A percentile compares a stretch with the other conserved stretches of the same genome.
phyloP scores from a whole-genome alignment of 2,113 vertebrate genomes.

The Centropus unirufus region DNA sequence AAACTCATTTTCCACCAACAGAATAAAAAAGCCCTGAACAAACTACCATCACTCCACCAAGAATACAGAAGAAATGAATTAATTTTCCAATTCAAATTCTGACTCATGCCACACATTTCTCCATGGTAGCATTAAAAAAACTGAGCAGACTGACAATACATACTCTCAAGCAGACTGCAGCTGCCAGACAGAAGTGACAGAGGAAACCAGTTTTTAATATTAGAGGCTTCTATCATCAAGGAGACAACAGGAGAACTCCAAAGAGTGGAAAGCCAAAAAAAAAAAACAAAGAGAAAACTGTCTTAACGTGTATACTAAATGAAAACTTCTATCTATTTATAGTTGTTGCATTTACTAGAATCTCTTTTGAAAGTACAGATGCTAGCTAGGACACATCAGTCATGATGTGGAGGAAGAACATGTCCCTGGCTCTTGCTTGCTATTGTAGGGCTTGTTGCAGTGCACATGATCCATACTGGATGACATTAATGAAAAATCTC shows the following conservation, averaged over 20 bases:
- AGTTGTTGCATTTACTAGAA: neutral
- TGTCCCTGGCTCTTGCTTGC: neutral
- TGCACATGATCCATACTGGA: too few relatives aligned
- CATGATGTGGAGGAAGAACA: neutral
- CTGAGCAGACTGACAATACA: neutral
- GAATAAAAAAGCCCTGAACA: rapidly evolving
- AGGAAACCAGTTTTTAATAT: neutral
- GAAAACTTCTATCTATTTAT: neutral
- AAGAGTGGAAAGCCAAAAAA: neutral
- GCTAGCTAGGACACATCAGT: neutral
- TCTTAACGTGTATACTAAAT: neutral
- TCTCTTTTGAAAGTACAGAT: neutral
- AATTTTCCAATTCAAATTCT: neutral
- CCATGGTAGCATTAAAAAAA: neutral
- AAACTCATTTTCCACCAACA: neutral
- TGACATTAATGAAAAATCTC: neutral
- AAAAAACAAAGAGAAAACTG: neutral
- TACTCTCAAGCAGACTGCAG: neutral
- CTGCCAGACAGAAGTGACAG: neutral
- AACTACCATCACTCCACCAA: neutral
- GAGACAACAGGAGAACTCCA: neutral
- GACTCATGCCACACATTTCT: neutral
- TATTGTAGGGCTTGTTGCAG: neutral
- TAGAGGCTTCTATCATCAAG: neutral
- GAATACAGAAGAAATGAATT: neutral